Evolutionary conservation across 1,140 invertebrate species (phyloP), one percentile per base, ranked within the genome.

Genomic region (Drosophila ambigua): DNA sequence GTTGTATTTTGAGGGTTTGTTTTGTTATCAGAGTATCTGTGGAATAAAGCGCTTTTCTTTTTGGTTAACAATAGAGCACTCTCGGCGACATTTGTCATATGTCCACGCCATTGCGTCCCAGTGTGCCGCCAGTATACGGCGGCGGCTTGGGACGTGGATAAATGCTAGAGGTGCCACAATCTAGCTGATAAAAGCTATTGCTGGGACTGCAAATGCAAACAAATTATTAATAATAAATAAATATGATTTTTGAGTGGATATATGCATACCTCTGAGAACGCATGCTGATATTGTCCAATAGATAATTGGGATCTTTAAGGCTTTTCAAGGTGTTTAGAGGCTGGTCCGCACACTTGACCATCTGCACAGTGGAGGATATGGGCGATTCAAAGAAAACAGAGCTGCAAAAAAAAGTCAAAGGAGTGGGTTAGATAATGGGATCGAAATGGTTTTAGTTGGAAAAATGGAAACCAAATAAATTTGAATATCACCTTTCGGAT

Each of bases 31-130:
- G 23, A 13, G 20, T 46, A 39, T 43, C 24, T 65, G 5, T 39
- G 4, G 3, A 39, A 49, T 57, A 13, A 43, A 16, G 28, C 3
- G 15, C 44, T 15, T 20, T 35, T 67, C 23, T 11, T 35, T 35
- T 13, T 39, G 35, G 26, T 81, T 79, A 91, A 66, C 90, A 91
- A 61, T 91, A 91, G 43, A 91, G 81, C 72, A 91, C 81, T 44
- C 90, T 61, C 11, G 90, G 88, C 49, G 90, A 85, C 85, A 83
- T 67, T 79, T 92, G 91, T 92, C 91, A 92, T 59, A 92, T 92
- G 54, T 91, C 79, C 71, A 90, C 90, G 23, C 79, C 77, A 54
- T 71, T 90, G 24, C 87, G 62, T 0, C 76, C 65, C 31, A 91
- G 48, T 48, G 80, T 91, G 31, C 71, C 77, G 48, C 89, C 74